Percentiles rank a stretch among this genome's conserved stretches.
phyloP scores from a whole-genome alignment of 1,140 invertebrate genomes.

The Camponotus vicinus region DNA sequence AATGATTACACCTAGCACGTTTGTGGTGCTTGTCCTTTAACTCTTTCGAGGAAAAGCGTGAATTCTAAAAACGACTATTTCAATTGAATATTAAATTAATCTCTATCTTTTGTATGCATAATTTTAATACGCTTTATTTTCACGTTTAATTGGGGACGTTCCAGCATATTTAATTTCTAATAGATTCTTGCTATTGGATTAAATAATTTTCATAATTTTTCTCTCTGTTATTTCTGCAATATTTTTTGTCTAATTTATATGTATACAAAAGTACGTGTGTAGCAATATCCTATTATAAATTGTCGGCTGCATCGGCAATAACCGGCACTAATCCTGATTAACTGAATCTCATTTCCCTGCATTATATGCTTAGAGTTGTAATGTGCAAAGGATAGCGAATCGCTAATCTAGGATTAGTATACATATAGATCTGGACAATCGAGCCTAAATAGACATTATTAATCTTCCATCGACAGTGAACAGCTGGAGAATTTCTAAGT shows the following conservation, averaged over 20 bases:
- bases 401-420: constrained; percentile 37
- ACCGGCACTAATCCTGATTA: constrained; percentile 28
- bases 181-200: not conserved
- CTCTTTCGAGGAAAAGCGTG: not conserved
- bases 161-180: not conserved
- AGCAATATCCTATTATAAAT: not conserved
- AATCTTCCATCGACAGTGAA: constrained; percentile 35
- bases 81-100: not conserved
- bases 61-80: not conserved
- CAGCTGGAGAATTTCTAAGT: constrained; percentile 17
- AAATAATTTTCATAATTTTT: not conserved
- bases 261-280: not conserved
- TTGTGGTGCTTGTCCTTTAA: constrained; percentile 16
- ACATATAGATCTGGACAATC: not conserved
- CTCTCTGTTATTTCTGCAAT: not conserved
- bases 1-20: constrained; percentile 31
- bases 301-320: not conserved
- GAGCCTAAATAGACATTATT: constrained; percentile 38
- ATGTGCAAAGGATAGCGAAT: constrained; percentile 10
- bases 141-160: not conserved
- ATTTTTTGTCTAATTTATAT: not conserved
- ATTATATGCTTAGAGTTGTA: not conserved
- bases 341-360: constrained; percentile 22
- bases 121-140: not conserved
- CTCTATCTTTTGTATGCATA: not conserved